A percentile compares a stretch with the other conserved stretches of the same genome.
Conservation (phyloP, 2,888 invertebrate species). For the Leucozona laternaria region DNA sequence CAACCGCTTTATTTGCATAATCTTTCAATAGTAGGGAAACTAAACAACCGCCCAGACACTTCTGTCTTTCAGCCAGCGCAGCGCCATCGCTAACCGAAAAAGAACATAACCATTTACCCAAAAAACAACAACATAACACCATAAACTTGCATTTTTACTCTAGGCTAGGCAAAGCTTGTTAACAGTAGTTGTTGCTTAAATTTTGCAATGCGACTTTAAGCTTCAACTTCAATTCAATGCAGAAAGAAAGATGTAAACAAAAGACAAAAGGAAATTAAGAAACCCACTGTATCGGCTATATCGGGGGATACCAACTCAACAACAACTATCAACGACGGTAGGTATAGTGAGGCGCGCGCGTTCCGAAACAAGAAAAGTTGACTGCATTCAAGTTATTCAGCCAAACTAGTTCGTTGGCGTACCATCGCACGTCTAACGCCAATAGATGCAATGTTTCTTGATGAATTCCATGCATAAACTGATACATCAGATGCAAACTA, state of each 20-base stretch:
- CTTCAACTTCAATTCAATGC: background rate
- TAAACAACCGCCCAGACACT: background rate
- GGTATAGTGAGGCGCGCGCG: background rate
- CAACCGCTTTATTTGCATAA: conserved; percentile 7
- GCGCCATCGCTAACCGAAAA: background rate
- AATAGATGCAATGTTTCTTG: conserved; percentile 45
- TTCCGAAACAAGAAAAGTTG: conserved; percentile 69
- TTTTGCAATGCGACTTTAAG: conserved; percentile 26
- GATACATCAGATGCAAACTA: conserved; percentile 57
- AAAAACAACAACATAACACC: background rate
- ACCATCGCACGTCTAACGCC: background rate
- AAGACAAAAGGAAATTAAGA: conserved; percentile 34
- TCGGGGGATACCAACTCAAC: background rate
- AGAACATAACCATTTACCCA: background rate
- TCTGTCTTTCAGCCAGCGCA: background rate
- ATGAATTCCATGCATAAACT: conserved; percentile 55
- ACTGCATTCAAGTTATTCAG: conserved; percentile 65
- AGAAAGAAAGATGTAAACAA: conserved; percentile 31
- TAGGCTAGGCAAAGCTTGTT: conserved; percentile 4
- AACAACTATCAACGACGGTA: background rate
- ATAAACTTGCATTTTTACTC: conserved; percentile 11
- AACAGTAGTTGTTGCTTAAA: conserved; percentile 3
- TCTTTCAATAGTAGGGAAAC: conserved; percentile 1
- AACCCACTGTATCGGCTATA: conserved; percentile 8
- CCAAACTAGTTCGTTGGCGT: conserved; percentile 47